Conservation (phyloP, 2,888 invertebrate species). For the Habrosyne pyritoides region DNA sequence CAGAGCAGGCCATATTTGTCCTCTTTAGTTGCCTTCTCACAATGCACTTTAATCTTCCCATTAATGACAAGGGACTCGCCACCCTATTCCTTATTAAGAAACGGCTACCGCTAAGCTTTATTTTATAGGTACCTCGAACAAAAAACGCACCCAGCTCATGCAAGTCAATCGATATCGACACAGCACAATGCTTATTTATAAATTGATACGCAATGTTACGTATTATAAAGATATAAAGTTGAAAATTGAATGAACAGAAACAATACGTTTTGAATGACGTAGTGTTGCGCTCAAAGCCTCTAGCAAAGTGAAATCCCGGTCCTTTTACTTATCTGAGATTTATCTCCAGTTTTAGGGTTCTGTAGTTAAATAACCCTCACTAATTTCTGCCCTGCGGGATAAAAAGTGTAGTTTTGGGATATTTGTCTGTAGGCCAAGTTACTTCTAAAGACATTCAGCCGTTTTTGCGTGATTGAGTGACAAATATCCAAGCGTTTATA, state of each 20-base stretch:
- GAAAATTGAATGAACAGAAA: slow-evolving; percentile 6
- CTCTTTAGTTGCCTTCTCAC: slow-evolving; percentile 22
- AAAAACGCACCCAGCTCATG: slow-evolving; percentile 48
- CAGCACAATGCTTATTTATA: slow-evolving; percentile 31
- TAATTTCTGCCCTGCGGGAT: too few relatives aligned
- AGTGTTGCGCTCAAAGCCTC: background rate
- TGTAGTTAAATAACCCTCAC: too few relatives aligned
- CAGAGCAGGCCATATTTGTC: slow-evolving; percentile 35
- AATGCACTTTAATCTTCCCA: slow-evolving; percentile 41
- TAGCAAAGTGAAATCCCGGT: slow-evolving; percentile 16
- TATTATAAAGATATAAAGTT: slow-evolving; percentile 26
- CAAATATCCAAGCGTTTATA: too few relatives aligned
- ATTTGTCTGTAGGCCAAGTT: too few relatives aligned
- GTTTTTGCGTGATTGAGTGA: too few relatives aligned
- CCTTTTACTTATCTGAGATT: slow-evolving; percentile 22
- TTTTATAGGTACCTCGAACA: slow-evolving; percentile 40
- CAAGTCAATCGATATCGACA: slow-evolving; percentile 53
- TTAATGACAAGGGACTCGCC: slow-evolving; percentile 49
- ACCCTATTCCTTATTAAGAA: slow-evolving; percentile 51
- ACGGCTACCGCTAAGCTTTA: slow-evolving; percentile 37
- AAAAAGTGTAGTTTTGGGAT: too few relatives aligned
- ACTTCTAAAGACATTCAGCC: too few relatives aligned
- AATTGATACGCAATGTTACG: slow-evolving; percentile 13
- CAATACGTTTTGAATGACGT: background rate
- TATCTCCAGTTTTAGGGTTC: background rate